Conservation (phyloP, 2,113 vertebrate species). For the Pseudorectes ferrugineus region DNA sequence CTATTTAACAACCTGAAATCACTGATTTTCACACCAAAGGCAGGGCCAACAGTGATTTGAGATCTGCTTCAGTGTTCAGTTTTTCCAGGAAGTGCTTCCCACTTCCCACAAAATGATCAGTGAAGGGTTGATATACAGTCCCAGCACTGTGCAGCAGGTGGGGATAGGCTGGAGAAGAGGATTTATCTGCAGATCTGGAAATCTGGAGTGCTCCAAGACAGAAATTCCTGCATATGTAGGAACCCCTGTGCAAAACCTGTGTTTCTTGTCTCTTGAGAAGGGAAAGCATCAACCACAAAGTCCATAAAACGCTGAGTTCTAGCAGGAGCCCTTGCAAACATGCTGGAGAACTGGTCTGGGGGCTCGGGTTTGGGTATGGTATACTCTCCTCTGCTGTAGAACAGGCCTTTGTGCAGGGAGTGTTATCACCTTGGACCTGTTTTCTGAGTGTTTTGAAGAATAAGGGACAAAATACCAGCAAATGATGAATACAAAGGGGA, state of each 20-base stretch:
- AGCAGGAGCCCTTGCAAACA: not conserved
- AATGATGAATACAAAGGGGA: not conserved
- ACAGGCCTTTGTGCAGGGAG: not conserved
- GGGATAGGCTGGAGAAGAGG: not conserved
- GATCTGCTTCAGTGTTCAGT: not conserved
- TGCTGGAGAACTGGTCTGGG: not conserved
- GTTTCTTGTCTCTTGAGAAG: not conserved
- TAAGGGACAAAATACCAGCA: fast-evolving
- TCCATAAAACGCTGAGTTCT: not conserved
- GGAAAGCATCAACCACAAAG: not conserved
- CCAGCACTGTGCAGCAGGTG: not conserved
- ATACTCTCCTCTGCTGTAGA: not conserved
- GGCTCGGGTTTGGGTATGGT: fast-evolving
- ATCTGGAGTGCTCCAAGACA: not conserved
- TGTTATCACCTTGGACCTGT: not conserved
- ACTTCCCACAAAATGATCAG: not conserved
- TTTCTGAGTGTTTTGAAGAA: not conserved
- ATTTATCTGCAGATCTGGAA: not conserved
- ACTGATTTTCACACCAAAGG: not conserved
- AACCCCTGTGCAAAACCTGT: not conserved
- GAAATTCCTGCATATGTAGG: not conserved
- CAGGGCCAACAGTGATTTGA: not conserved
- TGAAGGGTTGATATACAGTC: not conserved
- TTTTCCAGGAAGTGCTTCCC: not conserved
- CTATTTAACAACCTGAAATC: not conserved